Conservation (phyloP, 2,888 invertebrate genomes). For the Tineola bisselliella region DNA sequence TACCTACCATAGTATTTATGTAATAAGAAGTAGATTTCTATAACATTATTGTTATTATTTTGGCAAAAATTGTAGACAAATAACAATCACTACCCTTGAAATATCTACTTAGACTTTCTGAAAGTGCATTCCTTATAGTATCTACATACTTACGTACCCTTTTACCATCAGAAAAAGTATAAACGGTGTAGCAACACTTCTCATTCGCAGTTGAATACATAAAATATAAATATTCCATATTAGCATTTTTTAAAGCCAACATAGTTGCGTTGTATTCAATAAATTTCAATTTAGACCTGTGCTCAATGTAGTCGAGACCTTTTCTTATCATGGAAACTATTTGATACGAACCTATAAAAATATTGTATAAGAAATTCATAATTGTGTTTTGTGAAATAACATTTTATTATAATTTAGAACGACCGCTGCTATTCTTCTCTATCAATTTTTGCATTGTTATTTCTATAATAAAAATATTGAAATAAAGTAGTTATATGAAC, state of each 20-base stretch:
- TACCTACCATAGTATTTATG: too few species aligned
- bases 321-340: conserved; percentile 32
- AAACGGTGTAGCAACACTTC: conserved; percentile 37
- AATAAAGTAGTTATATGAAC: too few species aligned
- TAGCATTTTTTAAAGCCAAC: conserved; percentile 22
- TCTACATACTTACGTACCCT: conserved; percentile 34
- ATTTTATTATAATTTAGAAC: not conserved
- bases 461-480: too few species aligned
- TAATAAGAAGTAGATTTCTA: too few species aligned
- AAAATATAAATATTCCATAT: conserved; percentile 36
- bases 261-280: conserved; percentile 29
- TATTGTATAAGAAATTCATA: not conserved
- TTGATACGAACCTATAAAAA: conserved; percentile 29
- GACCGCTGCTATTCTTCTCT: not conserved
- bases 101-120: too few species aligned
- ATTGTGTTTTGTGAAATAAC: conserved; percentile 6
- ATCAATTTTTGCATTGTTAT: not conserved
- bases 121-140: too few species aligned
- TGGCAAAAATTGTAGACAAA: too few species aligned
- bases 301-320: conserved; percentile 33
- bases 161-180: conserved; percentile 25
- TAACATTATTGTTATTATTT: too few species aligned
- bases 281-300: conserved; percentile 38
- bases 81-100: too few species aligned
- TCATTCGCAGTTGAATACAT: conserved; percentile 43